These are phyloP conservation scores for Phaonia tiefii DNA, from an alignment of 2,888 invertebrate genomes.

Conservation along the genomic window DNA sequence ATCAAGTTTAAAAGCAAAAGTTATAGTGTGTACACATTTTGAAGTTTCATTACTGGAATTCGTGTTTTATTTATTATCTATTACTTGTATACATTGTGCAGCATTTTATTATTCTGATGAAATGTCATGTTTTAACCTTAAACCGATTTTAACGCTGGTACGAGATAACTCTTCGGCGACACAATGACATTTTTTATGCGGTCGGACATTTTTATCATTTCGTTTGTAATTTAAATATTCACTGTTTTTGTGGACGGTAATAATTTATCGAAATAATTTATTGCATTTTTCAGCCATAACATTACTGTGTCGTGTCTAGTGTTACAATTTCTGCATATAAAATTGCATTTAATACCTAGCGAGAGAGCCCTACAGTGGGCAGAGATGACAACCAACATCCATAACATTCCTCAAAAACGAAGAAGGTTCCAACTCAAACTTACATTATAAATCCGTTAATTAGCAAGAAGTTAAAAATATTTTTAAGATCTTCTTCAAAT, in stretches of 20 bases:
- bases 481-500: no score
- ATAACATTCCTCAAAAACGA: no score
- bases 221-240: slow-evolving; percentile 25
- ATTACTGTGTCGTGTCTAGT: slow-evolving; percentile 52
- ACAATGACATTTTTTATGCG: not conserved
- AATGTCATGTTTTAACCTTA: slow-evolving; percentile 32
- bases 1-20: no score
- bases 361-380: not conserved
- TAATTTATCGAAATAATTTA: slow-evolving; percentile 55
- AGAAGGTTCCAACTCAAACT: no score
- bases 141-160: slow-evolving; percentile 5
- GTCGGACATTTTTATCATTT: slow-evolving; percentile 6
- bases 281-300: slow-evolving; percentile 41
- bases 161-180: slow-evolving; percentile 13
- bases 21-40: no score
- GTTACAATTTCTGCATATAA: slow-evolving; percentile 60
- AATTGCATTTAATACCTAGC: slow-evolving; percentile 35
- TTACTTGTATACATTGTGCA: no score
- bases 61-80: no score
- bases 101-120: no score
- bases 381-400: no score
- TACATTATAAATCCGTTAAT: no score
- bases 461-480: no score
- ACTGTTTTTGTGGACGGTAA: slow-evolving; percentile 22
- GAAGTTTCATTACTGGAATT: no score